These are phyloP conservation scores for Phortica magna DNA, from an alignment of 2,888 invertebrate species.

Conservation along the genomic window DNA sequence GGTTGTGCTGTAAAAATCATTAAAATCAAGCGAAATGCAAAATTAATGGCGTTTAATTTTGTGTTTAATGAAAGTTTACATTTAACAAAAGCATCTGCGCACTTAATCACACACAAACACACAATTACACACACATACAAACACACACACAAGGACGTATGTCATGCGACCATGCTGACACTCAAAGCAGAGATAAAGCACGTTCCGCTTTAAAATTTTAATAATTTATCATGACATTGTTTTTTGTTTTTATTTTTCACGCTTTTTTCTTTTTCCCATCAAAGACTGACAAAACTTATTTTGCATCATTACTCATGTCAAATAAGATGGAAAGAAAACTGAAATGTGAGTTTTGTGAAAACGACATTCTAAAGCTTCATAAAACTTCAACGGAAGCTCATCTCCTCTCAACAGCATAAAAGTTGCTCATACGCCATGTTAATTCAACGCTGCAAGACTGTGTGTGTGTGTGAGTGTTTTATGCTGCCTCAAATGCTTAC, in stretches of 20 bases:
- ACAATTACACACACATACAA: neutral
- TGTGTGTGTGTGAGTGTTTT: neutral
- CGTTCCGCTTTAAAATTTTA: slow-evolving; percentile 50
- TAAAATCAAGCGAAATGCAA: neutral
- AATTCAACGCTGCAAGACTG: neutral
- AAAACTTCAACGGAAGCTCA: neutral
- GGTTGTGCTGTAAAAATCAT: neutral
- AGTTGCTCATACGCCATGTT: neutral
- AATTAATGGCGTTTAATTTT: neutral
- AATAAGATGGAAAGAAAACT: slow-evolving; percentile 16
- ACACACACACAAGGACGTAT: neutral
- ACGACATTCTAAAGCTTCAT: neutral
- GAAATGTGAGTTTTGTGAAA: neutral
- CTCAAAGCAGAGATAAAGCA: slow-evolving; percentile 49
- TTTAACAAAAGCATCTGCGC: neutral
- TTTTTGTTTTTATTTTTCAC: neutral
- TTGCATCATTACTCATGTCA: slow-evolving; percentile 54
- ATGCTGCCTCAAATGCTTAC: neutral
- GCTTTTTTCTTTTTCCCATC: neutral
- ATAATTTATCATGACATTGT: slow-evolving; percentile 49
- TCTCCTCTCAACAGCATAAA: neutral
- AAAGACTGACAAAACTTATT: slow-evolving; percentile 44
- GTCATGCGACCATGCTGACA: neutral
- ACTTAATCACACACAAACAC: neutral
- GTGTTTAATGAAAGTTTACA: neutral